Evolutionary conservation across 2,888 invertebrate genomes (phyloP).

Genomic region (Cybosia mesomella): DNA sequence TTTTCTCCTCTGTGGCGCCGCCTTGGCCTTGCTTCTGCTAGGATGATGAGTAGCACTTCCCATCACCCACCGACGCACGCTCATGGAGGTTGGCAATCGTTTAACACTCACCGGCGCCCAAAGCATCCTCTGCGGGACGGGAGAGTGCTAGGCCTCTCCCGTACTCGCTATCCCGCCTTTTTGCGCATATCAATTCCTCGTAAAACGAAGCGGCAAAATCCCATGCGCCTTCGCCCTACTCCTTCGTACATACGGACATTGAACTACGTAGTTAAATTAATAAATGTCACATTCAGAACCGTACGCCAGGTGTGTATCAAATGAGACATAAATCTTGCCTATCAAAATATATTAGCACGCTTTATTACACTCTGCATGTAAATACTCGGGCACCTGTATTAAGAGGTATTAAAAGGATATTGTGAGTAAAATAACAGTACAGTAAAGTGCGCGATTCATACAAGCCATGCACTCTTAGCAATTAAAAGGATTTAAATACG

Average conservation of each 20-base stretch:
- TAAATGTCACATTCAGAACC: background rate
- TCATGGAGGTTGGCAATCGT: too few species aligned
- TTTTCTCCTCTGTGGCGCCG: too few species aligned
- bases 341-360: slow-evolving; percentile 25
- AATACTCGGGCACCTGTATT: slow-evolving; percentile 27
- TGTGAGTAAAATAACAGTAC: background rate
- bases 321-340: slow-evolving; percentile 34
- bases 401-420: slow-evolving; percentile 23
- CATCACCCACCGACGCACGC: too few species aligned
- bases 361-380: slow-evolving; percentile 31
- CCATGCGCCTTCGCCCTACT: background rate
- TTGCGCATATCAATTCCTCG: too few species aligned
- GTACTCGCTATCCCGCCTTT: too few species aligned
- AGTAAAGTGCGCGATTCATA: background rate
- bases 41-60: too few species aligned
- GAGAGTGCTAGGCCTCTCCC: too few species aligned
- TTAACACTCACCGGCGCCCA: too few species aligned
- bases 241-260: background rate
- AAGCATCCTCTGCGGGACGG: too few species aligned
- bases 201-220: too few species aligned
- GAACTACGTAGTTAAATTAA: slow-evolving; percentile 1
- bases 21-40: too few species aligned
- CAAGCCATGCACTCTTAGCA: background rate
- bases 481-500: background rate
- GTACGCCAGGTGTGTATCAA: slow-evolving; percentile 12